Evolutionary conservation across 1,140 invertebrate genomes (phyloP).

Genomic region (Mycetomoellerius zeteki): DNA sequence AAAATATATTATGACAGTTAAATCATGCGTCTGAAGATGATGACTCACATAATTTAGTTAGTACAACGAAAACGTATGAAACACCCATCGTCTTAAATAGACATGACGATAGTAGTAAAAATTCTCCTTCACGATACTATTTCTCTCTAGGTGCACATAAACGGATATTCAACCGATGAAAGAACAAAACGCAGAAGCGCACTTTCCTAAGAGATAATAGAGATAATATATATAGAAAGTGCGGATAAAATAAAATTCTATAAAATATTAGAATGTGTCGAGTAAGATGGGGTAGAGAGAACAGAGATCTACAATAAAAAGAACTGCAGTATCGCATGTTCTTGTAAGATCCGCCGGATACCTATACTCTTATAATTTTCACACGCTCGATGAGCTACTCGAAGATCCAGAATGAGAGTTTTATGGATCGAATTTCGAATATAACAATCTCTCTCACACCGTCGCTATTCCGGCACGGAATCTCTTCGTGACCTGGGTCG

Average conservation of each 20-base stretch:
- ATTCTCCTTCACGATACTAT: background rate
- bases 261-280: slow-evolving; percentile 38
- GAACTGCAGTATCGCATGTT: background rate
- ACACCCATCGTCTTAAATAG: slow-evolving; percentile 2
- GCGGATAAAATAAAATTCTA: slow-evolving; percentile 32
- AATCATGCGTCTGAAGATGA: background rate
- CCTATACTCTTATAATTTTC: slow-evolving; percentile 22
- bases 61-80: background rate
- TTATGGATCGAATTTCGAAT: slow-evolving; percentile 29
- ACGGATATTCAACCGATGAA: slow-evolving; percentile 3
- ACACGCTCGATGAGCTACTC: slow-evolving; percentile 13
- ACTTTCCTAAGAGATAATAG: slow-evolving; percentile 8
- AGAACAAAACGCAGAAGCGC: background rate
- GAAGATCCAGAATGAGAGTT: slow-evolving; percentile 26
- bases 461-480: background rate
- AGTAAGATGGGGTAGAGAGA: background rate
- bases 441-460: background rate
- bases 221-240: background rate
- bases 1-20: slow-evolving; percentile 24
- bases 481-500: slow-evolving; percentile 18
- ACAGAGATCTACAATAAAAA: background rate
- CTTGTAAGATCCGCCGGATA: background rate
- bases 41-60: slow-evolving; percentile 8
- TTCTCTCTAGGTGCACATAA: background rate
- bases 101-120: background rate